Evolutionary conservation across 2,797 vertebrate species (phyloP).

Genomic region (Echeneis naucrates): DNA sequence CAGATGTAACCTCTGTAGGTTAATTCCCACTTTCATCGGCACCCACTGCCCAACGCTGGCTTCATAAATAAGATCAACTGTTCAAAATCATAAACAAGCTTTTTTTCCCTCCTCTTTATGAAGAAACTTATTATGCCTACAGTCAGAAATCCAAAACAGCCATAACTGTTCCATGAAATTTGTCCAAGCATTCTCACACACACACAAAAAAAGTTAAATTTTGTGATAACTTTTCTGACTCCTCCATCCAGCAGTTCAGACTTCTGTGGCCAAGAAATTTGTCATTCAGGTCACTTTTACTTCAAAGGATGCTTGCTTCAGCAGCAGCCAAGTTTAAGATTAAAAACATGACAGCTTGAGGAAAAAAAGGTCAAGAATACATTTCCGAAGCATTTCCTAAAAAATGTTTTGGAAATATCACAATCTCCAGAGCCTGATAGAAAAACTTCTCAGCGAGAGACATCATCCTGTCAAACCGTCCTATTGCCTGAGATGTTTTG

Average conservation of each 20-base stretch:
- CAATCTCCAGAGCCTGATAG: slow-evolving; percentile 36
- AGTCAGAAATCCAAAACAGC: slow-evolving; percentile 28
- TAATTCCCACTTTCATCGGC: background rate
- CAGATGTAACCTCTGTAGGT: slow-evolving; percentile 9
- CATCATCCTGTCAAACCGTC: slow-evolving; percentile 23
- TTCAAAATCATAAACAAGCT: slow-evolving; percentile 4
- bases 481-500: slow-evolving; percentile 6
- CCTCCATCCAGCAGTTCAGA: slow-evolving; percentile 44
- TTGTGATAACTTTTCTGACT: slow-evolving; percentile 32
- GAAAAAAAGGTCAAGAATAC: slow-evolving; percentile 32
- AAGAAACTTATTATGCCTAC: slow-evolving; percentile 1
- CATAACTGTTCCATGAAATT: slow-evolving; percentile 33
- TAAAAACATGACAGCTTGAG: slow-evolving; percentile 53
- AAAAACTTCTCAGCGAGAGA: slow-evolving; percentile 37
- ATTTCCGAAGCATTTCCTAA: slow-evolving; percentile 45
- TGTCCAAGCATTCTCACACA: background rate
- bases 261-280: slow-evolving; percentile 53
- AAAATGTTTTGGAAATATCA: slow-evolving; percentile 25
- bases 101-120: background rate
- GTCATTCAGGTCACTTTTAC: slow-evolving; percentile 68
- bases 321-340: slow-evolving; percentile 58
- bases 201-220: slow-evolving; percentile 17
- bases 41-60: background rate
- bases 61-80: slow-evolving; percentile 23
- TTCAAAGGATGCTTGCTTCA: slow-evolving; percentile 60